These are phyloP conservation scores for Harpagoxenus sublaevis DNA, from an alignment of 2,888 invertebrate species.

Conservation along the genomic window DNA sequence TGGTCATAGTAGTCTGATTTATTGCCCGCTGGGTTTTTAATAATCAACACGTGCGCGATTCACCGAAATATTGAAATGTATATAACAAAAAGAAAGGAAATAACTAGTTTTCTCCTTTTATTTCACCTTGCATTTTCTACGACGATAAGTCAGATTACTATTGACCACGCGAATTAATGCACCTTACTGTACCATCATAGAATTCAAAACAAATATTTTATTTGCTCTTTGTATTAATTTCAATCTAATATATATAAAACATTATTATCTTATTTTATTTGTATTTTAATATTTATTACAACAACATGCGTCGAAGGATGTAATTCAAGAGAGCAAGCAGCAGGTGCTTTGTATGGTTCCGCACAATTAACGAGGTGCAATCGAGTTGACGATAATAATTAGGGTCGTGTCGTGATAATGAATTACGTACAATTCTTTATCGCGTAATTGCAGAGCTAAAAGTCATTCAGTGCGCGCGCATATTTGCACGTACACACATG, in stretches of 20 bases:
- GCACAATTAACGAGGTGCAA: constrained; percentile 52
- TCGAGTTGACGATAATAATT: constrained; percentile 55
- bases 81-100: too few species aligned
- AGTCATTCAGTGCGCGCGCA: constrained; percentile 6
- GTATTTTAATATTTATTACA: background rate
- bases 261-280: background rate
- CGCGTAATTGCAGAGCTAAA: constrained; percentile 35
- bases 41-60: too few species aligned
- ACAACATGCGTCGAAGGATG: background rate
- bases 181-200: too few species aligned
- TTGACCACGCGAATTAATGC: too few species aligned
- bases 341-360: constrained; percentile 20
- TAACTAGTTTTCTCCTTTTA: too few species aligned
- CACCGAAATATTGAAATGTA: too few species aligned
- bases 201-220: background rate
- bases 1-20: too few species aligned
- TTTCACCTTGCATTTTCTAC: too few species aligned
- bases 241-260: background rate
- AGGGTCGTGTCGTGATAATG: constrained; percentile 27
- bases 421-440: constrained; percentile 43
- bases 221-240: background rate
- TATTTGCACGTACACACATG: constrained; percentile 35
- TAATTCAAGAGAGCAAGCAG: constrained; percentile 7
- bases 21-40: too few species aligned
- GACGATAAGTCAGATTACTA: too few species aligned